phyloP scores from a whole-genome alignment of 2,797 vertebrate genomes.

The Rhabdomys pumilio region DNA sequence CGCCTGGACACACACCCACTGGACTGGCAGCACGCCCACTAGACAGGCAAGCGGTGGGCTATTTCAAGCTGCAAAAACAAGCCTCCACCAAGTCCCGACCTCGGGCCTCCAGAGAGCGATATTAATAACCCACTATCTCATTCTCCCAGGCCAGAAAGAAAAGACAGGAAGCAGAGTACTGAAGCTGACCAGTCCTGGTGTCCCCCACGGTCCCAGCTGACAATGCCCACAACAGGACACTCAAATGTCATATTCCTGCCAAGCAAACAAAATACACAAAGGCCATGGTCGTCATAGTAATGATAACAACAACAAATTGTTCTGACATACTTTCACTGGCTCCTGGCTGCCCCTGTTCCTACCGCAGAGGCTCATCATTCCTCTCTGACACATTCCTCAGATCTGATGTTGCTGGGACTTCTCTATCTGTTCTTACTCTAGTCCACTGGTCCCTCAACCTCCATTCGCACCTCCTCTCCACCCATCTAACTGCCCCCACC shows the following conservation, averaged over 20 bases:
- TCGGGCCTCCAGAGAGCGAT: conserved; percentile 68
- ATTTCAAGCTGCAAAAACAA: conserved; percentile 81
- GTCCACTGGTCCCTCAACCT: background rate
- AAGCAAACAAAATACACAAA: conserved; percentile 16
- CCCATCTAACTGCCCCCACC: background rate
- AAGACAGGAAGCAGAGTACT: conserved; percentile 24
- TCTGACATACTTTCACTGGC: background rate
- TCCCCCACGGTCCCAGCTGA: conserved; percentile 53
- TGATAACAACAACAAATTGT: background rate
- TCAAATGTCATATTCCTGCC: conserved; percentile 33
- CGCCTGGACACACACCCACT: conserved; percentile 61
- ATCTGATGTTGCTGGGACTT: background rate
- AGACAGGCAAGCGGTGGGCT: conserved; percentile 69
- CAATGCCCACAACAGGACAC: conserved; percentile 14
- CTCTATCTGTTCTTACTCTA: background rate
- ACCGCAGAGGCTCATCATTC: too few relatives aligned
- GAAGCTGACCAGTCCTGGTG: conserved; percentile 69
- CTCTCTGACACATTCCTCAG: background rate
- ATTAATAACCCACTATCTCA: conserved; percentile 74
- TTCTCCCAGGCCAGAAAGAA: conserved; percentile 76
- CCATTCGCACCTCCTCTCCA: too few relatives aligned
- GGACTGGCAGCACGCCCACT: conserved; percentile 71
- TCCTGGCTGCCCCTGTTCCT: background rate
- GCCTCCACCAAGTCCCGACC: conserved; percentile 64
- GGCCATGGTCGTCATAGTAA: background rate